Base-by-base conservation (phyloP, 1,140 invertebrate species). In the Hylaeus volcanicus region DNA sequence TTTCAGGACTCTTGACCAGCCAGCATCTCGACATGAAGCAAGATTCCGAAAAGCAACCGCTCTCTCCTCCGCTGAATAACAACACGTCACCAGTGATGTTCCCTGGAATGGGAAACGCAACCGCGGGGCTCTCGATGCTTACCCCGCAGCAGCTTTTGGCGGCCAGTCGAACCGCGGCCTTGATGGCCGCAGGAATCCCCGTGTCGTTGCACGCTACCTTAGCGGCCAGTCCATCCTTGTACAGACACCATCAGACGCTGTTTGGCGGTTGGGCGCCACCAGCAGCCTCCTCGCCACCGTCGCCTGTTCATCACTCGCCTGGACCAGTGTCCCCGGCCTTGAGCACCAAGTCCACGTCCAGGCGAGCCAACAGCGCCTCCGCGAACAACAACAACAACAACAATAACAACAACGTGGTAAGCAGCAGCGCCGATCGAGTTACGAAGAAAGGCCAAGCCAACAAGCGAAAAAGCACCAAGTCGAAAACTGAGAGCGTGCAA, bases 81-180 rank as follows among this genome's bases (percentile, higher is more conserved):
- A 94, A 88, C 89, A 91, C 86, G 81, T 91, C 91, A 3, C 53
- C 86, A 1, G 48, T 88, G 15, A 83, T 94, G 71, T 94, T 93
- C 74, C 89, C 93, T 0, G 89, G 90, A 5, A 89, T 94, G 69
- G 89, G 93, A 43, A 91, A 92, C 48, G 87, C 93, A 1, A 89
- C 94, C 2, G 91, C 93, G 8, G 90, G 88, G 2, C 56, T 94
- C 6, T 92, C 93, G 53, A 94, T 94, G 92, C 80, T 94, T 45
- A 94, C 94, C 53, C 94, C 94, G n/a, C 89, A 92, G 51, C 94
- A 95, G 86, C 82, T 95, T 4, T 64, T 95, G 45, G 94, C 95
- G 43, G 93, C 94, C 6, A 94, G 94, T 85, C 92, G 93, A 70
- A 93, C 93, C 65, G 93, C 94, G 6, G 93, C 93, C 0, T 83